Percentiles rank a stretch among this genome's conserved stretches.
These are phyloP conservation scores for Lasiurus borealis DNA, from an alignment of 2,113 vertebrate species.

Conservation along the genomic window DNA sequence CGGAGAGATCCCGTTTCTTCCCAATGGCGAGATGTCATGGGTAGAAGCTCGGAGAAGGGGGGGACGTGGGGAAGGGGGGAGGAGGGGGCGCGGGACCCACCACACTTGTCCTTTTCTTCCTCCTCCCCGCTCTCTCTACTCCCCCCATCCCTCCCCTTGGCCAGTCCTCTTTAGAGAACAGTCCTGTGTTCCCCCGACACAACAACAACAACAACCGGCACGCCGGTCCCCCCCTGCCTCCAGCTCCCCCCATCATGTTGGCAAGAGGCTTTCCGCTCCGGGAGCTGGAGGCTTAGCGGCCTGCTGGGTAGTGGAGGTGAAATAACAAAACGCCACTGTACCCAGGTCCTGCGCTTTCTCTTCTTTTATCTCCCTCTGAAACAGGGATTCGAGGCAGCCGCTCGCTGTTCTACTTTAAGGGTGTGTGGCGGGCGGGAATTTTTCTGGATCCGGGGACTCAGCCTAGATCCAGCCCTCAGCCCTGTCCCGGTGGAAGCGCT, in stretches of 20 bases:
- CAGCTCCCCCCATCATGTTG: neutral
- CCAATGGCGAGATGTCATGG: constrained; percentile 56
- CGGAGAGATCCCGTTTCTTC: constrained; percentile 77
- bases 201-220: neutral
- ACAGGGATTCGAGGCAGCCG: neutral
- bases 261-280: constrained; percentile 36
- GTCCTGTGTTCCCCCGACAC: neutral
- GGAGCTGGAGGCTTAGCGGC: constrained; percentile 19
- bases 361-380: constrained; percentile 48
- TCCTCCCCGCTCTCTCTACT: neutral
- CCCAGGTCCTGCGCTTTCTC: constrained; percentile 52
- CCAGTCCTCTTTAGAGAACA: constrained; percentile 30
- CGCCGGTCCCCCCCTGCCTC: neutral
- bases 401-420: neutral
- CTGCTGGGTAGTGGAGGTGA: neutral
- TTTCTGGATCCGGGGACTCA: neutral
- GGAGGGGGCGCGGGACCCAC: neutral
- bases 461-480: neutral
- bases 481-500: neutral
- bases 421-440: neutral
- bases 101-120: neutral
- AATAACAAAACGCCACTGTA: constrained; percentile 55
- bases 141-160: neutral
- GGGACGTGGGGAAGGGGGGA: neutral
- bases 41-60: constrained; percentile 5